Evolutionary conservation across 2,113 vertebrate species (phyloP).

Genomic region (cat (Felis catus)): F.catus_Fca126_mat1.0 CM031415.1:107313001-107313500

Average conservation of each 20-base stretch:
- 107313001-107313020: not conserved
- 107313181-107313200: no score
- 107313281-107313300: not conserved
- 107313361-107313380: not conserved
- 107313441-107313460: not conserved
- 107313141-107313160: no score
- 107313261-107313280: not conserved
- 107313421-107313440: not conserved
- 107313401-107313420: not conserved
- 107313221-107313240: no score
- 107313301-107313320: not conserved
- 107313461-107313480: not conserved
- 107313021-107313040: not conserved
- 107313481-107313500: not conserved
- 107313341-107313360: not conserved
- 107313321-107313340: not conserved
- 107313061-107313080: no score
- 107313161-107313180: no score
- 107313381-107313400: not conserved
- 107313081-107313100: no score
- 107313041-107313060: not conserved
- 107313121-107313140: no score
- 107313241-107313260: no score
- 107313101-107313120: no score
- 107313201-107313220: no score